These are phyloP conservation scores for Thinocorus orbignyianus DNA, from an alignment of 2,113 vertebrate genomes.

Conservation along the genomic window DNA sequence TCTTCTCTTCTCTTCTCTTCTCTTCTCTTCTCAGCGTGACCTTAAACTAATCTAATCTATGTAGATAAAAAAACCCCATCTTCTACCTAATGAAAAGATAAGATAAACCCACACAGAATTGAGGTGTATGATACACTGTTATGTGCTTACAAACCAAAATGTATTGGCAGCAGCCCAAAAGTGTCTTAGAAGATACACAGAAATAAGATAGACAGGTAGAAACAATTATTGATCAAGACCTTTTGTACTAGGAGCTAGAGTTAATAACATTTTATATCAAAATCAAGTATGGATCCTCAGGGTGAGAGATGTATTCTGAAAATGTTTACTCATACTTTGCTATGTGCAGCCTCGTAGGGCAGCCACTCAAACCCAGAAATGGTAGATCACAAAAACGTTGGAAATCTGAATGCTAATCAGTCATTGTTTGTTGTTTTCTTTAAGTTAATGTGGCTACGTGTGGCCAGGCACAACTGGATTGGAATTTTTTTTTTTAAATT, in stretches of 20 bases:
- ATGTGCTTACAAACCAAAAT: constrained; percentile 9
- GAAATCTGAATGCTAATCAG: background rate
- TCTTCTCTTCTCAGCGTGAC: background rate
- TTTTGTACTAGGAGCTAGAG: constrained; percentile 58
- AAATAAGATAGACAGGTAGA: constrained; percentile 61
- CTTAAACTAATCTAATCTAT: constrained; percentile 38
- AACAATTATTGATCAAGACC: constrained; percentile 71
- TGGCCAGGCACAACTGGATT: background rate
- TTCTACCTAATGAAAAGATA: constrained; percentile 32
- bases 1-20: too few relatives aligned
- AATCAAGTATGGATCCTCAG: constrained; percentile 59
- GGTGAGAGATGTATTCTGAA: constrained; percentile 42
- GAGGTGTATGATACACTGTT: constrained; percentile 7
- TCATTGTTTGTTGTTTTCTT: background rate
- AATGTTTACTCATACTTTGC: constrained; percentile 19
- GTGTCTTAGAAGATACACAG: constrained; percentile 43
- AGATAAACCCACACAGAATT: constrained; percentile 17
- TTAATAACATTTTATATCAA: constrained; percentile 74
- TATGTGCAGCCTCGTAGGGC: background rate
- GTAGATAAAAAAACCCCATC: background rate
- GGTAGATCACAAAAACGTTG: background rate
- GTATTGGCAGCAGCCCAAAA: constrained; percentile 15
- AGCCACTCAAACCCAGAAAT: background rate
- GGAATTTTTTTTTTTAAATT: background rate
- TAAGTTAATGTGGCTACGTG: background rate